phyloP scores from a whole-genome alignment of 2,113 vertebrate species.

The Aythya baeri region DNA sequence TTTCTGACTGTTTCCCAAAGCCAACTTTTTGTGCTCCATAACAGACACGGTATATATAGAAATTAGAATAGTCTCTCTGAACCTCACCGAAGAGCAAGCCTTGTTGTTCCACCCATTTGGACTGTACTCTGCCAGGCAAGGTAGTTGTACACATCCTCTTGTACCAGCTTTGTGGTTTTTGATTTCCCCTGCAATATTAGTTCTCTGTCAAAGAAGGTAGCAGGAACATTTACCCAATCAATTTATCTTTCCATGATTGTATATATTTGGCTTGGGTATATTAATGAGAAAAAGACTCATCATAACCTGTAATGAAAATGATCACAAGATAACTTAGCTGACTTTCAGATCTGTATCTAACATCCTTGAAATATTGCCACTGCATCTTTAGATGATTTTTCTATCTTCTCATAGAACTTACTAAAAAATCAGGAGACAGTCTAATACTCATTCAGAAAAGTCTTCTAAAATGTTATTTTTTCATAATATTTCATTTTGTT shows the following conservation, averaged over 20 bases:
- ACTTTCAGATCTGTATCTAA: not conserved
- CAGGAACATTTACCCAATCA: not conserved
- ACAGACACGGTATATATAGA: fast-evolving
- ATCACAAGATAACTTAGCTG: not conserved
- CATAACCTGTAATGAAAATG: not conserved
- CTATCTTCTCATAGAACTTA: not conserved
- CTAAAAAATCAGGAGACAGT: not conserved
- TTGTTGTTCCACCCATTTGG: not conserved
- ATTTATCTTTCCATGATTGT: not conserved
- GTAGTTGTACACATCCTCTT: not conserved
- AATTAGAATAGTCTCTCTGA: not conserved
- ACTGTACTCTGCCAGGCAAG: not conserved
- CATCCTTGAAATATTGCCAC: not conserved
- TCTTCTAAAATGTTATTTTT: not conserved
- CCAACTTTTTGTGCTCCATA: not conserved
- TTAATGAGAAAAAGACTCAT: not conserved
- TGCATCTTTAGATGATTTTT: not conserved
- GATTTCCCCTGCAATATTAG: not conserved
- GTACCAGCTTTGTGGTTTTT: not conserved
- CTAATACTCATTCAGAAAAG: not conserved
- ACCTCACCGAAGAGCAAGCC: not conserved
- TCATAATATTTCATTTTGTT: not conserved
- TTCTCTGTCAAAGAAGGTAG: not conserved
- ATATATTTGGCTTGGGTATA: not conserved
- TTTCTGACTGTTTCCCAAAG: not conserved